A percentile compares a stretch with the other conserved stretches of the same genome.
Evolutionary conservation across 2,797 vertebrate species (phyloP).

Genomic region (Rhabdophis nuchalis): DNA sequence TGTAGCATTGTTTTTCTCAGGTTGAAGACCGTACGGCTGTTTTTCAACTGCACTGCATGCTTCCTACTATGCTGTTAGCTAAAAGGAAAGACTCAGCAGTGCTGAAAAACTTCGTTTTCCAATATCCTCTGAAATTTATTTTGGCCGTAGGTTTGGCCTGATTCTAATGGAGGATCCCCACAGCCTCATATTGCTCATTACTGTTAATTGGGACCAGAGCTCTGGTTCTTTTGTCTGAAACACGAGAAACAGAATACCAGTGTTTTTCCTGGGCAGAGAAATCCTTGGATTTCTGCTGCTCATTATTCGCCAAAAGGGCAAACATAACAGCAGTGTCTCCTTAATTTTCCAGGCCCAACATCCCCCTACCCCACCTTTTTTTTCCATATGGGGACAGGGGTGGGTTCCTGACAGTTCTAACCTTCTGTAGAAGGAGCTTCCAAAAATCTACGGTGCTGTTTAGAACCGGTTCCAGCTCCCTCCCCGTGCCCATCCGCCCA

Average conservation of each 20-base stretch:
- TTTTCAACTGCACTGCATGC: neutral
- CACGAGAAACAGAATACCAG: neutral
- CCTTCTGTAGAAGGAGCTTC: no score
- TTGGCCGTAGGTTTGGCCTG: neutral
- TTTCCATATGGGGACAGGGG: no score
- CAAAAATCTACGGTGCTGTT: no score
- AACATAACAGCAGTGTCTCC: neutral
- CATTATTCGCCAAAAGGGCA: neutral
- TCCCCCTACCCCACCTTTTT: neutral
- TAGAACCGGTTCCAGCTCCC: no score
- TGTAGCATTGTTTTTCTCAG: neutral
- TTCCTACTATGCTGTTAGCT: neutral
- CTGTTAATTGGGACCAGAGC: neutral
- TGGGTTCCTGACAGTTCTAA: no score
- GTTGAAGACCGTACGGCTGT: neutral
- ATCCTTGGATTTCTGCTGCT: neutral
- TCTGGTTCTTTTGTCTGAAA: neutral
- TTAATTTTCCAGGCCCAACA: neutral
- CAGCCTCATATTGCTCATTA: no score
- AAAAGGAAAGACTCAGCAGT: neutral
- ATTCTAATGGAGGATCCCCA: neutral
- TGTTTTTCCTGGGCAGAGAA: neutral
- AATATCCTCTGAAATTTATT: neutral
- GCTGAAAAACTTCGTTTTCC: neutral
- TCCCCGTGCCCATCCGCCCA: no score